Evolutionary conservation across 2,888 invertebrate species (phyloP).

Genomic region (Drosophila flavopinicola): DNA sequence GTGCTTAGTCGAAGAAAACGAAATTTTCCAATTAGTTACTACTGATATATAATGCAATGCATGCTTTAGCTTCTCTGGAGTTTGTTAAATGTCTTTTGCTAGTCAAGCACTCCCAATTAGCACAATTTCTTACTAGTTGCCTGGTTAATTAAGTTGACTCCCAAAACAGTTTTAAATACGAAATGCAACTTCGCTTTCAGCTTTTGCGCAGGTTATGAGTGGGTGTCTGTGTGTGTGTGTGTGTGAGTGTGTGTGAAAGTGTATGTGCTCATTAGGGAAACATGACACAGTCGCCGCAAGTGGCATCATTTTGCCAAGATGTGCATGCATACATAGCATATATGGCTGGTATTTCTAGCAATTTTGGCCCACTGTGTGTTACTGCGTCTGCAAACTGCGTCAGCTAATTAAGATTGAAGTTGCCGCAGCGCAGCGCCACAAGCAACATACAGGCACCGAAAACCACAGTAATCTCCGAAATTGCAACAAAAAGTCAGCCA

Average conservation of each 20-base stretch:
- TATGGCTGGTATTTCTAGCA: slow-evolving; percentile 17
- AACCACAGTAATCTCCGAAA: slow-evolving; percentile 24
- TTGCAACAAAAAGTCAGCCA: slow-evolving; percentile 40
- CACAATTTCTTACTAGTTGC: slow-evolving; percentile 5
- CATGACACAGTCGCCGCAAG: slow-evolving; percentile 43
- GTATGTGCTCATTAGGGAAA: slow-evolving; percentile 51
- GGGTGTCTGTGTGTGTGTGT: slow-evolving; percentile 8
- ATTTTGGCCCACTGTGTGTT: slow-evolving; percentile 40
- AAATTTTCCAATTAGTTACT: neutral
- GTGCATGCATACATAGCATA: slow-evolving; percentile 37
- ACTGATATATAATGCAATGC: neutral
- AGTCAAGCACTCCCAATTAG: slow-evolving; percentile 1
- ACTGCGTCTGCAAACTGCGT: slow-evolving; percentile 70
- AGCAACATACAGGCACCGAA: slow-evolving; percentile 27
- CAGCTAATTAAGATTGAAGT: slow-evolving; percentile 77
- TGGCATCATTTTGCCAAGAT: slow-evolving; percentile 23
- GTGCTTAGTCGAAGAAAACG: too few relatives aligned
- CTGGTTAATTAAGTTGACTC: slow-evolving; percentile 24
- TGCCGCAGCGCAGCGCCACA: slow-evolving; percentile 53
- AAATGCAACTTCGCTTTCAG: slow-evolving; percentile 18
- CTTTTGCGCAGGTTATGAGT: neutral
- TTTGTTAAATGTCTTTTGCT: neutral
- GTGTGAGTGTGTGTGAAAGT: slow-evolving; percentile 6
- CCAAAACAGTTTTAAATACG: slow-evolving; percentile 27
- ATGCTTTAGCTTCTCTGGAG: slow-evolving; percentile 8